Evolutionary conservation across 1,140 invertebrate genomes (phyloP).

Genomic region (Procambarus clarkii): DNA sequence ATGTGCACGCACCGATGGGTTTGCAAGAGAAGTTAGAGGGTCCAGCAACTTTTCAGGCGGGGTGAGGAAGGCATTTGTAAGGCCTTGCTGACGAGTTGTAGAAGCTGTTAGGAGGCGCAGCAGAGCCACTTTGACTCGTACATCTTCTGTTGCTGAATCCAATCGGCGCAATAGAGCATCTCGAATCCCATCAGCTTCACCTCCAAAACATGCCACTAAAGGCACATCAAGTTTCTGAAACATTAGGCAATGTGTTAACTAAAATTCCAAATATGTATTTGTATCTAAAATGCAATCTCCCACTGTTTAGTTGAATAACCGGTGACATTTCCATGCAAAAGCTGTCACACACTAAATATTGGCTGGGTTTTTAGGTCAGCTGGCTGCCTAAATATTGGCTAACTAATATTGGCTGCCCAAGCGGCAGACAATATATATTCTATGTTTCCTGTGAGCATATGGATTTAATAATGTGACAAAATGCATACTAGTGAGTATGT

Average conservation of each 20-base stretch:
- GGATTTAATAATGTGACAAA: too few relatives aligned
- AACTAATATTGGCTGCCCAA: too few relatives aligned
- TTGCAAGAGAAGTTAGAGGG: conserved; percentile 45
- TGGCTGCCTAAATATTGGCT: too few relatives aligned
- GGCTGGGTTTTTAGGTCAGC: too few relatives aligned
- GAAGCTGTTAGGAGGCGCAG: conserved; percentile 51
- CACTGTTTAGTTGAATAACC: too few relatives aligned
- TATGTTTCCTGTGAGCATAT: too few relatives aligned
- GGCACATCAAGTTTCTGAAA: conserved; percentile 70
- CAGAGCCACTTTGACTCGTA: conserved; percentile 78
- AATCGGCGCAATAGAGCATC: conserved; percentile 66
- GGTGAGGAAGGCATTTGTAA: conserved; percentile 63
- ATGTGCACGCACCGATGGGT: conserved; percentile 3
- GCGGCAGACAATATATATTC: too few relatives aligned
- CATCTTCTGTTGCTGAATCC: conserved; percentile 67
- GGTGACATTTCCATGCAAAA: too few relatives aligned
- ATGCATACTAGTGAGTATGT: too few relatives aligned
- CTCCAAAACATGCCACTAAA: conserved; percentile 69
- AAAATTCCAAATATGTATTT: too few relatives aligned
- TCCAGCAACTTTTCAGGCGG: conserved; percentile 55
- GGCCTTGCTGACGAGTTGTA: conserved; percentile 56
- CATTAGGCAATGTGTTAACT: not conserved
- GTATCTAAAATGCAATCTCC: too few relatives aligned
- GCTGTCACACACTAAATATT: too few relatives aligned
- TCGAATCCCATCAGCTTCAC: conserved; percentile 67